Evolutionary conservation across 2,113 vertebrate genomes (phyloP).

Genomic region (Python bivittatus): DNA sequence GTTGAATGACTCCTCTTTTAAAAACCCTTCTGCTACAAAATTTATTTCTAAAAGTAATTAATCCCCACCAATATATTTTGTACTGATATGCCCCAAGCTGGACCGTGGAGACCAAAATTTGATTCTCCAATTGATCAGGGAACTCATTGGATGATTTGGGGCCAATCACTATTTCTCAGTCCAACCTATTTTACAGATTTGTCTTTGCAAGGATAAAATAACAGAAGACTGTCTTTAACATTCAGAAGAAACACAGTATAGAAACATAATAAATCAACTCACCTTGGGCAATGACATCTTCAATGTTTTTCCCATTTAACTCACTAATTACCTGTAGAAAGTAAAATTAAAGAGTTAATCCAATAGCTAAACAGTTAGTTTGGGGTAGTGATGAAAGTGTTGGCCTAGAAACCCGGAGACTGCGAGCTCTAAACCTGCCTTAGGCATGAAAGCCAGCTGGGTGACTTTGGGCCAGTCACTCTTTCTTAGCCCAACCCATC

Average conservation of each 20-base stretch:
- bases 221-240: neutral
- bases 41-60: neutral
- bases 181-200: neutral
- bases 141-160: neutral
- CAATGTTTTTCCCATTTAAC: constrained; percentile 89
- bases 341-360: constrained; percentile 34
- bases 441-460: neutral
- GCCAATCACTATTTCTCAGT: neutral
- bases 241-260: neutral
- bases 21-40: neutral
- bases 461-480: neutral
- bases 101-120: neutral
- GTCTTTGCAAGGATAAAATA: neutral
- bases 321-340: constrained; percentile 86
- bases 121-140: neutral
- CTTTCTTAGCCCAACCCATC: neutral
- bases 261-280: constrained; percentile 49
- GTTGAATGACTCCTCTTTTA: neutral
- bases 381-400: neutral
- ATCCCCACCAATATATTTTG: neutral
- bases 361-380: neutral
- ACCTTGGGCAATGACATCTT: constrained; percentile 94
- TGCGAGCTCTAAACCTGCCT: neutral
- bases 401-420: neutral
- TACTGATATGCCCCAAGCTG: neutral